These are phyloP conservation scores for Ailuropoda melanoleuca DNA, from an alignment of 2,113 vertebrate species.

Conservation along the genomic window DNA sequence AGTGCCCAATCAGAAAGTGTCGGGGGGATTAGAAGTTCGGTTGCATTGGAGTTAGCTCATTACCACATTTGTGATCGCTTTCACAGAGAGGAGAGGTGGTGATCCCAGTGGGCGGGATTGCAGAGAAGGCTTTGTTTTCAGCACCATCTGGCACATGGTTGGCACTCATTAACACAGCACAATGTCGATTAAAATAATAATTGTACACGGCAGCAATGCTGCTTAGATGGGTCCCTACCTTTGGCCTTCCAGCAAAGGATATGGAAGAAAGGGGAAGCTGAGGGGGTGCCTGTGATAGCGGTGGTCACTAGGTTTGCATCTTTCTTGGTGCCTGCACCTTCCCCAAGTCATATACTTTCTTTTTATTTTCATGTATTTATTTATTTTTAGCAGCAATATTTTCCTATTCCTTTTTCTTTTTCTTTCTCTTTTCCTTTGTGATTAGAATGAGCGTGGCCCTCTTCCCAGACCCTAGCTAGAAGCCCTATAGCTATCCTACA, in stretches of 20 bases:
- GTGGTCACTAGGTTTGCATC: background rate
- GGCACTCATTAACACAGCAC: slow-evolving; percentile 78
- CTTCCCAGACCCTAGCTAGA: background rate
- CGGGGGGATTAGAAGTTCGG: slow-evolving; percentile 76
- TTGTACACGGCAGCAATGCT: slow-evolving; percentile 21
- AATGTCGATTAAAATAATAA: slow-evolving; percentile 77
- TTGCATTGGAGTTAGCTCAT: slow-evolving; percentile 80
- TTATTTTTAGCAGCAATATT: background rate
- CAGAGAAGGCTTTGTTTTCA: slow-evolving; percentile 77
- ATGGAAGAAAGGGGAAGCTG: background rate
- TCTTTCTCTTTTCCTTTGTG: background rate
- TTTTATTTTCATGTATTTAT: background rate
- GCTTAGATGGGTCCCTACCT: slow-evolving; percentile 54
- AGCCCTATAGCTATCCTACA: background rate
- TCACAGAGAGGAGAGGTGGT: slow-evolving; percentile 73
- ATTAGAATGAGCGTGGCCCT: background rate
- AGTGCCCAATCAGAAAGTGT: slow-evolving; percentile 75
- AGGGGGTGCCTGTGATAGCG: background rate
- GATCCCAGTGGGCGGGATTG: slow-evolving; percentile 76
- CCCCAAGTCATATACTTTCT: background rate
- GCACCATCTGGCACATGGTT: slow-evolving; percentile 78
- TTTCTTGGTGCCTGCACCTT: background rate
- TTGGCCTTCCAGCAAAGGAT: slow-evolving; percentile 27
- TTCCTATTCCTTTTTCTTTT: background rate
- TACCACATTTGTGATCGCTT: slow-evolving; percentile 74